These are phyloP conservation scores for Paguma larvata DNA, from an alignment of 2,797 vertebrate species.

Conservation along the genomic window DNA sequence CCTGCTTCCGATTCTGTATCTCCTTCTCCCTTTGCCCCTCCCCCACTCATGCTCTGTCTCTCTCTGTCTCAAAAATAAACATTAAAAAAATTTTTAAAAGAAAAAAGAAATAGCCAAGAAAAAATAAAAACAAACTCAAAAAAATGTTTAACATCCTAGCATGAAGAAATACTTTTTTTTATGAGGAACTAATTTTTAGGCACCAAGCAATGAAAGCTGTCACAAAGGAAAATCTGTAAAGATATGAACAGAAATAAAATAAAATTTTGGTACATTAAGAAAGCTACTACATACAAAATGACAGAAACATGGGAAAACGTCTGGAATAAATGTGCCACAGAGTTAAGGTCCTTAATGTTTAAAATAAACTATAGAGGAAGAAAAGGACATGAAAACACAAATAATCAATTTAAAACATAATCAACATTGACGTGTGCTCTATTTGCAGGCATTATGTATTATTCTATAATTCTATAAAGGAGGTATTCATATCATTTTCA, in stretches of 20 bases:
- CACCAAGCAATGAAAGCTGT: background rate
- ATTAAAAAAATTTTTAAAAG: too few species aligned
- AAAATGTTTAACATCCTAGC: background rate
- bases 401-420: background rate
- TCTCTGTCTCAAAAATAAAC: too few species aligned
- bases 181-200: background rate
- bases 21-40: too few species aligned
- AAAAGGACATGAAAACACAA: background rate
- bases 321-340: background rate
- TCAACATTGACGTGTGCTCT: background rate
- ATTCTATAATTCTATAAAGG: background rate
- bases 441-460: background rate
- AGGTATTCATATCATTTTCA: background rate
- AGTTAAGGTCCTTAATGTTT: background rate
- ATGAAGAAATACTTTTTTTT: background rate
- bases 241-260: background rate
- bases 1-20: too few species aligned
- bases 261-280: background rate
- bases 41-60: too few species aligned
- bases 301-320: background rate
- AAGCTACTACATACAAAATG: slow-evolving; percentile 1
- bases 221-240: background rate
- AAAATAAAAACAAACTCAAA: background rate
- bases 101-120: background rate
- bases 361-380: background rate